Base-by-base conservation (phyloP, 2,888 invertebrate species). In the Sphaeridia pumilis region DNA sequence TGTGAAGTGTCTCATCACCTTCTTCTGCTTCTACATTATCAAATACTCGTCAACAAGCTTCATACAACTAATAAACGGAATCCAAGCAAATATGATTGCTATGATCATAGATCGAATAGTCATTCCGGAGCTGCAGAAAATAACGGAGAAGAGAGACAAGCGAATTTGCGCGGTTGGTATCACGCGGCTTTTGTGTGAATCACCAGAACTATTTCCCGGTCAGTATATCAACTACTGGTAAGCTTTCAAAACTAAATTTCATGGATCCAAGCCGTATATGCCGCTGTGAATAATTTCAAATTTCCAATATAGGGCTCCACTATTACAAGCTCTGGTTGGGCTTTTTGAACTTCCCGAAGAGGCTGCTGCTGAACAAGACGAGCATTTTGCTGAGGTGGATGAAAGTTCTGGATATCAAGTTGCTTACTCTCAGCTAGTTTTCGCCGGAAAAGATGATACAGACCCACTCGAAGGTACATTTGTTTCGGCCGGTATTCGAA, bases 61-160 rank as follows among this genome's bases (percentile, higher is more conserved):
- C 17, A 77, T 93, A 1, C 77, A 82, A 36, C 77, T 86, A 21
- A 75, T 94, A 47, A 90, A 94, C 69, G 80, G 81, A 17, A 87
- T 94, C 63, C 94, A 95, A 70, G 73, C 79, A 31, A 81, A 82
- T 66, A 87, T 98, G 86, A 97, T 95, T 75, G 82, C 83, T 25
- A 95, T 95, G 94, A 87, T 98, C 48, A 70, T 92, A 60, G 92
- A 95, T 67, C 84, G 90, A 54, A 78, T 98, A 10, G 77, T 92
- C 52, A 74, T 94, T 22, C 74, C 83, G 1, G 94, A 95, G 67
- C 74, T 92, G 66, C 87, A 87, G 71, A 90, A 89, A 69, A 83
- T 95, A 14, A 78, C 80, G 12, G 89, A 88, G 1, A 74, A 76
- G 45, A 73, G 83, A 27, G 94, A 97, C 68, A 80, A 87, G 54